Percentiles rank a stretch among this genome's conserved stretches.
Conservation (phyloP, 2,113 vertebrate species). For the Cyprinus carpio region DNA sequence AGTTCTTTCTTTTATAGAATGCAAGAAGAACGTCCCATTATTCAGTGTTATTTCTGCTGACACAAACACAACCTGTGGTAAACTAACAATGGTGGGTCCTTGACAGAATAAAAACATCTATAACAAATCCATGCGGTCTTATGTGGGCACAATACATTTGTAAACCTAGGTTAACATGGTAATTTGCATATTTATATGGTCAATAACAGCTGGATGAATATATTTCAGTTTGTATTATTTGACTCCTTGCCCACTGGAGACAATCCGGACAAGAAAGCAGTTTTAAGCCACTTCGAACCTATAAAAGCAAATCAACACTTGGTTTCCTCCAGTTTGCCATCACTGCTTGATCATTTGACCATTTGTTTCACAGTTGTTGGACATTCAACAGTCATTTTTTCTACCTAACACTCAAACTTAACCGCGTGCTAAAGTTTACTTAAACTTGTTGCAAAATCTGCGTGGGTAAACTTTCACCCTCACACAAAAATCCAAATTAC, state of each 20-base stretch:
- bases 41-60: background rate
- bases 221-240: background rate
- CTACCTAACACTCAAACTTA: background rate
- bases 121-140: background rate
- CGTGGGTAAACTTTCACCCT: background rate
- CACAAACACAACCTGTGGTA: slow-evolving; percentile 16
- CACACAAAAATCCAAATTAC: too few relatives aligned
- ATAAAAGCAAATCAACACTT: background rate
- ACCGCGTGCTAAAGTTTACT: background rate
- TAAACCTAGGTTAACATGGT: background rate
- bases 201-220: background rate
- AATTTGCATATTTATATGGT: slow-evolving; percentile 4
- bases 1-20: background rate
- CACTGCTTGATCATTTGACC: background rate
- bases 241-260: background rate
- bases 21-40: background rate
- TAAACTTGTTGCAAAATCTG: background rate
- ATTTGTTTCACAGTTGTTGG: slow-evolving; percentile 2
- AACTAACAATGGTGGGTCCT: background rate
- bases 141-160: background rate
- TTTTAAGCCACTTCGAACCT: background rate
- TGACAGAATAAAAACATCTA: slow-evolving; percentile 19
- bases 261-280: background rate
- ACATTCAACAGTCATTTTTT: background rate
- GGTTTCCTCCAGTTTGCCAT: background rate